phyloP scores from a whole-genome alignment of 2,113 vertebrate species.

The Bubo bubo region DNA sequence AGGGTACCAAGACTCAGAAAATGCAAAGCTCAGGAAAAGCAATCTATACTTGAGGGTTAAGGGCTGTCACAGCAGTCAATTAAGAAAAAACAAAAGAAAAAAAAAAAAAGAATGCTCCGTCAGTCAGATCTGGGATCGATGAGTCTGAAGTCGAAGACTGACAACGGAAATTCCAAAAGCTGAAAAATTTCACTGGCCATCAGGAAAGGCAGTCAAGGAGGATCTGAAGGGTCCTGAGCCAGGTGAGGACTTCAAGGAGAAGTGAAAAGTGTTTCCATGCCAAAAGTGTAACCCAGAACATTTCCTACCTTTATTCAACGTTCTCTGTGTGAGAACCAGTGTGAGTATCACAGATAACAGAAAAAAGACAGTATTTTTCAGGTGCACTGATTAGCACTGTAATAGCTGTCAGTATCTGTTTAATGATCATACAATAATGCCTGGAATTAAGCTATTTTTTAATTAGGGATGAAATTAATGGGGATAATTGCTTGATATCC shows the following conservation, averaged over 20 bases:
- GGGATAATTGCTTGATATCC: neutral
- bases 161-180: neutral
- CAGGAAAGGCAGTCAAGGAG: no score
- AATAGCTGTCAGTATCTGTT: neutral
- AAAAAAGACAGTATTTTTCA: neutral
- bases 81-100: no score
- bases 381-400: no score
- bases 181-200: no score
- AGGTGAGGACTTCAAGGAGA: neutral
- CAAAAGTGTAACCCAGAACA: rapidly evolving
- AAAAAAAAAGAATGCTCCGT: no score
- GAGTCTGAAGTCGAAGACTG: neutral
- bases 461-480: neutral
- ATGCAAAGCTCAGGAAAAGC: neutral
- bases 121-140: neutral
- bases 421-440: neutral
- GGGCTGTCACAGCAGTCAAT: neutral
- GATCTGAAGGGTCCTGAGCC: neutral
- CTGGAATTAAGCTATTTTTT: neutral
- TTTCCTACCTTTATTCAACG: rapidly evolving
- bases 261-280: neutral
- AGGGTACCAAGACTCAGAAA: neutral
- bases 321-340: neutral
- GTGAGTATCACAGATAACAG: rapidly evolving
- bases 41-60: neutral